Conservation (phyloP, 1,140 invertebrate genomes). For the Planococcus citri region DNA sequence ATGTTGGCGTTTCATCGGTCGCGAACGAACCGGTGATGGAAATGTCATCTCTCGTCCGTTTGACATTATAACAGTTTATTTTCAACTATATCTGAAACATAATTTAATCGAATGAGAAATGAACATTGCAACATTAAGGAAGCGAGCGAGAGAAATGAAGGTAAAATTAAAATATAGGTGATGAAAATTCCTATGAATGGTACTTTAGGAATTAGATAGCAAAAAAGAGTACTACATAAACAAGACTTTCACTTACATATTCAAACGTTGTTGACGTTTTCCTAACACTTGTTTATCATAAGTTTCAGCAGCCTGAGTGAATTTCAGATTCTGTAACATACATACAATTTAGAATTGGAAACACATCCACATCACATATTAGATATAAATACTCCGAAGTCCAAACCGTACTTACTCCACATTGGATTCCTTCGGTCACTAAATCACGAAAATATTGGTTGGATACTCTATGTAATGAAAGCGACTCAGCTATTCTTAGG, state of each 20-base stretch:
- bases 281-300: constrained; percentile 37
- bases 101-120: constrained; percentile 25
- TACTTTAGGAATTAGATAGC: too few species aligned
- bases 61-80: neutral
- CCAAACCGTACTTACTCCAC: too few species aligned
- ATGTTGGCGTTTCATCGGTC: constrained; percentile 40
- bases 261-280: constrained; percentile 37
- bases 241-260: constrained; percentile 37
- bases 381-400: too few species aligned
- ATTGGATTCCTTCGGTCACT: neutral
- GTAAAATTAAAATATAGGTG: neutral
- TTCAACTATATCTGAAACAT: constrained; percentile 23
- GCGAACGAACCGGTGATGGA: constrained; percentile 29
- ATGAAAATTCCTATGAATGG: too few species aligned
- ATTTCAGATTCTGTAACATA: constrained; percentile 35
- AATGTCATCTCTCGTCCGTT: constrained; percentile 17
- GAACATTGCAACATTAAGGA: constrained; percentile 25
- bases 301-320: constrained; percentile 38
- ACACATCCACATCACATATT: neutral
- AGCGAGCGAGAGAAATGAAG: constrained; percentile 25
- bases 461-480: neutral
- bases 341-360: neutral
- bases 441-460: neutral
- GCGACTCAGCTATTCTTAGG: neutral
- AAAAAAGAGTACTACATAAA: constrained; percentile 4